phyloP scores from a whole-genome alignment of 2,113 vertebrate species.

The Sclerurus mexicanus region DNA sequence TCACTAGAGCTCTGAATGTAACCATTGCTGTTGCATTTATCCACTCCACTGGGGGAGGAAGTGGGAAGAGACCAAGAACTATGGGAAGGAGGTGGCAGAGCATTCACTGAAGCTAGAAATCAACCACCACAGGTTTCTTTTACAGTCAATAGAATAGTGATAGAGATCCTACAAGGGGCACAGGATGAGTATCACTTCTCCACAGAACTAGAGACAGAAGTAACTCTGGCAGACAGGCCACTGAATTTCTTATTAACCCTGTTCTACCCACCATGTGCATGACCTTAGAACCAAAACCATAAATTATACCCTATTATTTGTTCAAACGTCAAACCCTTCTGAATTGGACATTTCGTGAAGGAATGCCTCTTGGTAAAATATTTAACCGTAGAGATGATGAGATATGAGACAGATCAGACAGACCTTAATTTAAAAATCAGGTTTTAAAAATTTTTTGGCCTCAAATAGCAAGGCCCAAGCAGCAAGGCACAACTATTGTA shows the following conservation, averaged over 20 bases:
- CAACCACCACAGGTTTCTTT: accelerated
- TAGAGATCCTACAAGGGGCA: not conserved
- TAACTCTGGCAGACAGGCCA: not conserved
- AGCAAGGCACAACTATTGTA: not conserved
- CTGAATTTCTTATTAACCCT: not conserved
- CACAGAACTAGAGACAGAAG: not conserved
- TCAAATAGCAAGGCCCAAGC: not conserved
- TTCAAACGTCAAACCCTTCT: not conserved
- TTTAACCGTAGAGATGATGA: not conserved
- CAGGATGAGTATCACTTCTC: not conserved
- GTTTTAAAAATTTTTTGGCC: not conserved
- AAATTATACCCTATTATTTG: not conserved
- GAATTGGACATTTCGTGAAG: not conserved
- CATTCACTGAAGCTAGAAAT: not conserved
- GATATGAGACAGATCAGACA: not conserved
- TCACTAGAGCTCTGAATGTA: not conserved
- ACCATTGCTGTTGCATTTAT: not conserved
- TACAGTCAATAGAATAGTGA: not conserved
- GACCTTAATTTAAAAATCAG: not conserved
- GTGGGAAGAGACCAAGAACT: not conserved
- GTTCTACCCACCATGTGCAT: not conserved
- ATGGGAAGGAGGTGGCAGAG: not conserved
- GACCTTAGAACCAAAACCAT: not conserved
- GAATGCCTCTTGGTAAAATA: not conserved
- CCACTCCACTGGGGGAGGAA: not conserved